Evolutionary conservation across 2,113 vertebrate species (phyloP).

Genomic region (Onychostoma macrolepis): DNA sequence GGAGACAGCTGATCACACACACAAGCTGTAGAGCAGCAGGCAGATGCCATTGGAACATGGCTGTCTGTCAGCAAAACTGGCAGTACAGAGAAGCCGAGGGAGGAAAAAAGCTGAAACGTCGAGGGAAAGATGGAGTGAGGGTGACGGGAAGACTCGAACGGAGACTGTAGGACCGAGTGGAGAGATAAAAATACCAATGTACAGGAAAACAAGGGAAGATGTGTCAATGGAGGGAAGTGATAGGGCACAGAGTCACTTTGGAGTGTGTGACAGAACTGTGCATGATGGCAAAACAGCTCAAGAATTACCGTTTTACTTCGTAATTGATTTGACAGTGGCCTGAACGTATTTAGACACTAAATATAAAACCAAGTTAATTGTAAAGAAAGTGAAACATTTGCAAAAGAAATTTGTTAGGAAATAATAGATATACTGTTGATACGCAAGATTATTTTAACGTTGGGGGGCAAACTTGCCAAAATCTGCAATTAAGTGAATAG

Average conservation of each 20-base stretch:
- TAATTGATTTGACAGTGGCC: conserved; percentile 12
- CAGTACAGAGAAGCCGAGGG: conserved; percentile 61
- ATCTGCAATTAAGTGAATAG: background rate
- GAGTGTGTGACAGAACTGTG: background rate
- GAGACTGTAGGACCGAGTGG: background rate
- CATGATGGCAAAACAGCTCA: background rate
- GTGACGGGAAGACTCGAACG: conserved; percentile 12
- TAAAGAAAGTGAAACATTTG: background rate
- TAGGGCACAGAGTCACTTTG: background rate
- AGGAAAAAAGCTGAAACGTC: background rate
- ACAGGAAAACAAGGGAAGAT: conserved; percentile 4
- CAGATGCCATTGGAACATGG: conserved; percentile 77
- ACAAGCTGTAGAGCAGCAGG: conserved; percentile 80
- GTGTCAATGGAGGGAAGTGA: conserved; percentile 7
- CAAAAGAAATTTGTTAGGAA: background rate
- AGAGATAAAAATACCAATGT: conserved; percentile 25
- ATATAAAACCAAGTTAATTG: background rate
- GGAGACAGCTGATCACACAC: conserved; percentile 77
- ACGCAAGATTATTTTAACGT: background rate
- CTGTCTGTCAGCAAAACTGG: conserved; percentile 74
- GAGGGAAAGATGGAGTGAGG: conserved; percentile 31
- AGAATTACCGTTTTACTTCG: background rate
- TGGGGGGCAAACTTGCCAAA: background rate
- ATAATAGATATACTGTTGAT: background rate
- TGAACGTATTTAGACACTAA: background rate